Evolutionary conservation across 2,797 vertebrate species (phyloP), one percentile per base, ranked within the genome.

Genomic region (Pseudochirops corinnae): DNA sequence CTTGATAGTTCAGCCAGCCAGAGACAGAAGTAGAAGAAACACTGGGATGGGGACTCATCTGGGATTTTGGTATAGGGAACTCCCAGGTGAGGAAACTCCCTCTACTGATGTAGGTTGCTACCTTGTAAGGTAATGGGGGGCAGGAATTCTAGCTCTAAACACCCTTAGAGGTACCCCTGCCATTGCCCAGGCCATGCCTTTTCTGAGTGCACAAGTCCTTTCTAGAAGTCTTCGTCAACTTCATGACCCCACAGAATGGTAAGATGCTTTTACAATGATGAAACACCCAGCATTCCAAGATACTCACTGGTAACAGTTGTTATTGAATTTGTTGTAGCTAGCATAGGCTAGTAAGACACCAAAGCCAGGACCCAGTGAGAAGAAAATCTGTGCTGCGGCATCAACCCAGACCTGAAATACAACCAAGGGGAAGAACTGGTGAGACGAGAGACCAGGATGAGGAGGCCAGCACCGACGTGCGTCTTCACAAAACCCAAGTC

Each of bases 281-380:
- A 50, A 87, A 50, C 4, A 46, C 39, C 74, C 74, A 87, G 3
- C 21, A 11, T 31, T 1, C 57, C 52, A 57, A 31, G 67, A 91
- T 96, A 99, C 99, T 99, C 98, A 99, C 99, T 99, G 99, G 98
- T 99, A 99, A 98, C 99, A 99, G 99, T 99, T 99, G 99, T 99
- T 99, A 98, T 99, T 99, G 98, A 99, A 99, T 14, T 99, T 99
- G 98, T 99, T 99, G 99, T 99, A 99, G 98, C 99, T 99, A 92
- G 99, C 99, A 39, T 99, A 99, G 95, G 99, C 99, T 57, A 99
- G 98, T 0, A 99, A 99, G 33, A 99, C 99, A 0, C 99, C 99
- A 60, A 99, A 99, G 11, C 99, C 99, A 0, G 99, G 99, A 50
- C 99, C 99, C 24, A 99, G 98, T 14, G 99, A 99, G 98, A 99